phyloP scores from a whole-genome alignment of 1,140 invertebrate species.

The Trialeurodes vaporariorum region DNA sequence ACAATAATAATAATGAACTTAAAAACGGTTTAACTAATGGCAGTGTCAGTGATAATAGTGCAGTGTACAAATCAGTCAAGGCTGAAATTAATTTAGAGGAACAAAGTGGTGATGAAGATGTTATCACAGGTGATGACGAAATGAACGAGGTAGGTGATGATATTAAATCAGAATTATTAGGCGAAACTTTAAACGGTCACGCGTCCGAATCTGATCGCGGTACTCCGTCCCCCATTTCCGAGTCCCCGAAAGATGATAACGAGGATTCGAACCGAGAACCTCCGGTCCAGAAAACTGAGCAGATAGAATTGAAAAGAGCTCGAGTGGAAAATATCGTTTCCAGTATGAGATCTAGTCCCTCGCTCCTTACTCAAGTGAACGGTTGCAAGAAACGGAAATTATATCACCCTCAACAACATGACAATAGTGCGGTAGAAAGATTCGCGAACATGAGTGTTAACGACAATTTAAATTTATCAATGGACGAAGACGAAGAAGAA shows the following conservation, averaged over 20 bases:
- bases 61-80: background rate
- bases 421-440: constrained; percentile 52
- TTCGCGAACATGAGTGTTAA: constrained; percentile 38
- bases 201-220: constrained; percentile 50
- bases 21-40: constrained; percentile 14
- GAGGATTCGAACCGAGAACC: constrained; percentile 42
- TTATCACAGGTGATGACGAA: constrained; percentile 8
- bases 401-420: constrained; percentile 92
- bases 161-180: background rate
- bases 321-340: constrained; percentile 90
- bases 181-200: constrained; percentile 25
- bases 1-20: constrained; percentile 26
- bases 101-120: constrained; percentile 3
- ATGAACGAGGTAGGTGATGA: constrained; percentile 16
- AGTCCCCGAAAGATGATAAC: constrained; percentile 35
- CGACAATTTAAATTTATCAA: constrained; percentile 33
- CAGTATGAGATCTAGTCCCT: constrained; percentile 75
- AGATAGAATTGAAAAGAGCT: constrained; percentile 68
- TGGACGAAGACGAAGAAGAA: constrained; percentile 49
- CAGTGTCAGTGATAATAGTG: constrained; percentile 8
- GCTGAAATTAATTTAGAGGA: constrained; percentile 7
- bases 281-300: constrained; percentile 32
- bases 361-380: constrained; percentile 58
- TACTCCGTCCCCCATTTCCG: constrained; percentile 47
- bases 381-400: constrained; percentile 92